Base-by-base conservation (phyloP, 1,140 invertebrate species). In the Epicauta chinensis region DNA sequence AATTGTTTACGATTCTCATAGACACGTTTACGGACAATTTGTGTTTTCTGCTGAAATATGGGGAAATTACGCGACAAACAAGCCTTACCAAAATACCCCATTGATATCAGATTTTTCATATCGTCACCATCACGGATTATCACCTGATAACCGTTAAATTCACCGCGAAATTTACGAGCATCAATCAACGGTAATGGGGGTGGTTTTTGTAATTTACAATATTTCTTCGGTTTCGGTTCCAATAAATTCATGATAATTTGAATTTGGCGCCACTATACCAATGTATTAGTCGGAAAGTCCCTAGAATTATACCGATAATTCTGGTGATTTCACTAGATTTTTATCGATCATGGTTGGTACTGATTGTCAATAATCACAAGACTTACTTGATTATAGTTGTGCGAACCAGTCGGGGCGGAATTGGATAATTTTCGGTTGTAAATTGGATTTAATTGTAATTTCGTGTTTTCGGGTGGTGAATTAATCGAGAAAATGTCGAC, bases 31-130 rank as follows among this genome's bases (percentile, higher is more conserved):
- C 71, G 51, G 14, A 65, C 34, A 34, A 64, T 52, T 43, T 60
- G 31, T 16, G 32, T 10, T 48, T n/a, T n/a, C n/a, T 38, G 44
- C 16, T 54, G 36, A 46, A 64, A 63, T 48, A 54, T 55, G 32
- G 61, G 63, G 55, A 60, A 60, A 56, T 53, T 64, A 50, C 60
- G 49, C 14, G 61, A 68, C 49, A 66, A 54, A 56, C 47, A 63
- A 15, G 83, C 83, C 75, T 87, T 87, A 1, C 86, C 86, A 73
- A 84, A 89, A 67, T 75, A 84, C 7, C 86, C 85, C 77, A 82
- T 85, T 23, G 80, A 78, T 70, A 84, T 75, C 4, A 88, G 58
- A 2, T 73, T 69, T 59, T 71, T 68, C 61, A 86, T 81, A 61
- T 82, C 78, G 36, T 78, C 71, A 9, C 70, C 56, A 56, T 83